Percentiles rank a stretch among this genome's conserved stretches.
These are phyloP conservation scores for Chloropsis cyanopogon DNA, from an alignment of 2,113 vertebrate genomes.

Conservation along the genomic window DNA sequence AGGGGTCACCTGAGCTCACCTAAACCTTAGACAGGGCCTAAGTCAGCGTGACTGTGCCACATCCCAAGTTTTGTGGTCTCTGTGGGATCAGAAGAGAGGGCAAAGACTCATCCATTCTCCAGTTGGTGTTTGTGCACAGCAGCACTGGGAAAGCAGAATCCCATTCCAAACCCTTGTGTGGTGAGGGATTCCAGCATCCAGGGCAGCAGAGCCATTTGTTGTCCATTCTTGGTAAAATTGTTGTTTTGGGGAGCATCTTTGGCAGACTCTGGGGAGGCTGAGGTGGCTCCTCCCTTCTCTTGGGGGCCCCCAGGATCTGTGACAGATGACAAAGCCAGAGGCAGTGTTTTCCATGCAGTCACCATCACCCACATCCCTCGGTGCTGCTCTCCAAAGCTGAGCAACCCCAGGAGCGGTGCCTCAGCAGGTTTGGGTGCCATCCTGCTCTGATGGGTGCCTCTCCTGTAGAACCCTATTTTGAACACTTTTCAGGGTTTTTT, in stretches of 20 bases:
- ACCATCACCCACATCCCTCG: fast-evolving
- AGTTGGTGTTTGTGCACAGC: fast-evolving
- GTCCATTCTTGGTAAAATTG: fast-evolving
- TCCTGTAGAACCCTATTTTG: background rate
- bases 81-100: background rate
- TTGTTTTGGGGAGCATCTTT: background rate
- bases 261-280: background rate
- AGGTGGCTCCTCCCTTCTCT: background rate
- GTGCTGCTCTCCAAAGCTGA: background rate
- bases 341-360: background rate
- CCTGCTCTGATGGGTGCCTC: background rate
- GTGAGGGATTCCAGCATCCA: background rate
- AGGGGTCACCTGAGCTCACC: background rate
- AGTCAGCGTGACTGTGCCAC: background rate
- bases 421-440: background rate
- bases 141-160: background rate
- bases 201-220: background rate
- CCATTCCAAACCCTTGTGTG: background rate
- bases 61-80: background rate
- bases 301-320: background rate
- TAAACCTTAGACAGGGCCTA: background rate
- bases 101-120: background rate
- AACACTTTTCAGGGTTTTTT: background rate
- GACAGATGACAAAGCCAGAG: background rate
- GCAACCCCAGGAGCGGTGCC: background rate